Evolutionary conservation across 2,888 invertebrate genomes (phyloP).

Genomic region (Eupithecia centaureata): DNA sequence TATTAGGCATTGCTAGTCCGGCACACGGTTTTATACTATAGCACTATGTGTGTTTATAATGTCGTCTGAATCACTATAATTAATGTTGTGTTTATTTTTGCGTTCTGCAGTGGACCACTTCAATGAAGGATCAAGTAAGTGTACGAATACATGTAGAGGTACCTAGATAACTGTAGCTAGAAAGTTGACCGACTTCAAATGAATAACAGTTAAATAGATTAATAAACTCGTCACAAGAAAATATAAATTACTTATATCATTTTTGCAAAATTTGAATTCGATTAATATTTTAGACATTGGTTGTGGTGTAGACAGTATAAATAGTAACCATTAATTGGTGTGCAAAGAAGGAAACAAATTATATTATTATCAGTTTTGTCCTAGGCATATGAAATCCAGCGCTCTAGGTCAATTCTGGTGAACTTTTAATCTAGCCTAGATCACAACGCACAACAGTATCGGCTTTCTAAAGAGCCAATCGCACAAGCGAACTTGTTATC

Average conservation of each 20-base stretch:
- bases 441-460: neutral
- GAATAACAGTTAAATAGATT: neutral
- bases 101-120: conserved; percentile 88
- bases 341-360: no score
- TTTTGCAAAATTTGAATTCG: neutral
- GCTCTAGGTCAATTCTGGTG: neutral
- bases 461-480: neutral
- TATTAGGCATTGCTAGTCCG: conserved; percentile 12
- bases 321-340: neutral
- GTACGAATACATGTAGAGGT: neutral
- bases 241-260: no score
- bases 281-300: neutral
- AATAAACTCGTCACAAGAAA: neutral
- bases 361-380: no score
- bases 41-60: conserved; percentile 46
- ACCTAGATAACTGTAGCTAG: neutral
- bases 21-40: conserved; percentile 28
- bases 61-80: conserved; percentile 49
- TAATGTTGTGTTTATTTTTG: conserved; percentile 73
- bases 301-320: neutral
- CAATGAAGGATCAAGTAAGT: conserved; percentile 89
- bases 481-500: neutral
- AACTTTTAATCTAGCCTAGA: neutral
- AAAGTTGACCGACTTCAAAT: neutral
- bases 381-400: neutral